A percentile compares a stretch with the other conserved stretches of the same genome.
phyloP scores from a whole-genome alignment of 2,113 vertebrate genomes.

The Trematocara unimaculatum region DNA sequence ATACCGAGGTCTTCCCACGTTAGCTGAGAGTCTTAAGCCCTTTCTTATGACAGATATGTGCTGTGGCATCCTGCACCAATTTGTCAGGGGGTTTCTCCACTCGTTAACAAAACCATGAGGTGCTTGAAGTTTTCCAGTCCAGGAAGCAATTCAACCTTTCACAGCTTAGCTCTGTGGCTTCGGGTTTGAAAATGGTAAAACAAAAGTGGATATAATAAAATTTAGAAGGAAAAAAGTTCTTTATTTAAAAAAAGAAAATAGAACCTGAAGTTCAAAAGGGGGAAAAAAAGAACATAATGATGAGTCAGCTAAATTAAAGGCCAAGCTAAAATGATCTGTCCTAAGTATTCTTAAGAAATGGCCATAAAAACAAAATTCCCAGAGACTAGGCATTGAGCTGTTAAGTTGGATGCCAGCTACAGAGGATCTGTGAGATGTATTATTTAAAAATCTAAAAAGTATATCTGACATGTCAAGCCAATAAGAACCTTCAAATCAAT shows the following conservation, averaged over 20 bases:
- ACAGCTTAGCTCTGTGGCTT: not conserved
- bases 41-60: not conserved
- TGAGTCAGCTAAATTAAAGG: not conserved
- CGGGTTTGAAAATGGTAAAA: not conserved
- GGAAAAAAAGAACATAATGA: not conserved
- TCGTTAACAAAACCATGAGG: not conserved
- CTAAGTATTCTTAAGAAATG: not conserved
- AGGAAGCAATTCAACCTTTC: not conserved
- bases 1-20: not conserved
- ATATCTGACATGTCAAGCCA: not conserved
- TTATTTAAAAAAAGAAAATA: not conserved
- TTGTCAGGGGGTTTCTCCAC: not conserved
- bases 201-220: not conserved
- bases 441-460: not conserved
- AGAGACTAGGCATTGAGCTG: not conserved
- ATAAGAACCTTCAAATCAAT: not conserved
- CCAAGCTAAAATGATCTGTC: not conserved
- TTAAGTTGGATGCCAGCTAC: not conserved
- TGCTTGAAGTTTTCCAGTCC: not conserved
- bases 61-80: not conserved
- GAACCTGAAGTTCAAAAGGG: not conserved
- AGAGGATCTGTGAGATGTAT: not conserved
- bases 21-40: not conserved
- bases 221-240: not conserved
- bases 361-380: not conserved